These are phyloP conservation scores for Gastrophryne carolinensis DNA, from an alignment of 2,797 vertebrate species.

Conservation along the genomic window DNA sequence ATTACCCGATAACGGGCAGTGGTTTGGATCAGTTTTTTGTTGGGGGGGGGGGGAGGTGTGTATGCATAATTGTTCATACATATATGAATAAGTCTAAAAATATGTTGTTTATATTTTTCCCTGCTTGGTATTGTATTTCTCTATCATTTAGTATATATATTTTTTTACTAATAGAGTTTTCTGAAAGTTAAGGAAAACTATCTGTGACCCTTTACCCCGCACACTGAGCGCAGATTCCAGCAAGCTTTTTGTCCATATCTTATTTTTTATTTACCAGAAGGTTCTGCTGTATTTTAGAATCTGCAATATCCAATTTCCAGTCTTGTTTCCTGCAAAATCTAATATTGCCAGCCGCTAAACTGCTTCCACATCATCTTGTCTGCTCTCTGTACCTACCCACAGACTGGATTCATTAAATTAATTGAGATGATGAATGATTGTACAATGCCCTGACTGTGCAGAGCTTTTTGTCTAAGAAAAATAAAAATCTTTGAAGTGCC, in stretches of 20 bases:
- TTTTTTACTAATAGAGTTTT: neutral
- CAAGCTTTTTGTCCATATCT: conserved; percentile 20
- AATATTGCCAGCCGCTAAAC: conserved; percentile 45
- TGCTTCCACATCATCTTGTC: conserved; percentile 36
- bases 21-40: no score
- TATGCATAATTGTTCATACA: no score
- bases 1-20: no score
- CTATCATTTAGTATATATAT: neutral
- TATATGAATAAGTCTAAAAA: neutral
- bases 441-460: conserved; percentile 27
- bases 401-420: conserved; percentile 45
- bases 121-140: neutral
- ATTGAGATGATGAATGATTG: conserved; percentile 48
- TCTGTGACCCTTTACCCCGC: neutral
- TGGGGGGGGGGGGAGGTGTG: no score
- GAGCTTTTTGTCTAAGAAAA: conserved; percentile 27
- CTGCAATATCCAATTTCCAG: conserved; percentile 47
- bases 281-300: conserved; percentile 46
- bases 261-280: conserved; percentile 30
- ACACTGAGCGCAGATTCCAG: conserved; percentile 1
- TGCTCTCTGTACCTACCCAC: conserved; percentile 35
- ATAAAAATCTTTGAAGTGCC: neutral
- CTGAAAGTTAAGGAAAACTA: neutral
- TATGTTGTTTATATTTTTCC: neutral
- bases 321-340: conserved; percentile 48